A percentile compares a stretch with the other conserved stretches of the same genome.
Evolutionary conservation across 2,888 invertebrate genomes (phyloP).

Genomic region (Anodontia alba): DNA sequence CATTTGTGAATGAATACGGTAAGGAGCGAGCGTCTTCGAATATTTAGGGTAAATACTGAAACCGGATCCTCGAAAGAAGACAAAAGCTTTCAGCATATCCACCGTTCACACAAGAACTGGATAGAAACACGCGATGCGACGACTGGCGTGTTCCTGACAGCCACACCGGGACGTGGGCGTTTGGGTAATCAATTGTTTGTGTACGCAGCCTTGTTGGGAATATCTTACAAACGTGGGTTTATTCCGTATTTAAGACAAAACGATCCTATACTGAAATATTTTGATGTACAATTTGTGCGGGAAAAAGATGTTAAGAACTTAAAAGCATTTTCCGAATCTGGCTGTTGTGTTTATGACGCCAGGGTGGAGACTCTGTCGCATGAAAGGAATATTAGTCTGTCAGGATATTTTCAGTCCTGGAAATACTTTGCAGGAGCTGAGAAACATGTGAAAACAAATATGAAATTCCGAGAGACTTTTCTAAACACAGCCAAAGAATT

Average conservation of each 20-base stretch:
- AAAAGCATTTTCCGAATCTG: constrained; percentile 31
- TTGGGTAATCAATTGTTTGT: constrained; percentile 66
- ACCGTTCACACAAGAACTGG: too few relatives aligned
- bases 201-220: constrained; percentile 59
- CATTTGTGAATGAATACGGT: too few relatives aligned
- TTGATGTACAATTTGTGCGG: constrained; percentile 3
- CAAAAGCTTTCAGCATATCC: too few relatives aligned
- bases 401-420: constrained; percentile 68
- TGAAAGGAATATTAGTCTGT: constrained; percentile 53
- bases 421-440: constrained; percentile 61
- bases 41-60: too few relatives aligned
- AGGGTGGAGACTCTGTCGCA: constrained; percentile 37
- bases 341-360: constrained; percentile 42
- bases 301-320: constrained; percentile 28
- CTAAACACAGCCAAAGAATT: constrained; percentile 34
- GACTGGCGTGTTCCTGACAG: not conserved
- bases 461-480: constrained; percentile 50
- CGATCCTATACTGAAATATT: constrained; percentile 38
- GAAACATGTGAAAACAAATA: constrained; percentile 43
- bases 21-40: too few relatives aligned
- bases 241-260: constrained; percentile 41
- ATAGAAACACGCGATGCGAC: too few relatives aligned
- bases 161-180: constrained; percentile 42
- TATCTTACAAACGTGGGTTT: constrained; percentile 47
- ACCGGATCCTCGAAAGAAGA: too few relatives aligned